Evolutionary conservation across 2,888 invertebrate genomes (phyloP), one percentile per base, ranked within the genome.

Genomic region (Dolomedes plantarius): DNA sequence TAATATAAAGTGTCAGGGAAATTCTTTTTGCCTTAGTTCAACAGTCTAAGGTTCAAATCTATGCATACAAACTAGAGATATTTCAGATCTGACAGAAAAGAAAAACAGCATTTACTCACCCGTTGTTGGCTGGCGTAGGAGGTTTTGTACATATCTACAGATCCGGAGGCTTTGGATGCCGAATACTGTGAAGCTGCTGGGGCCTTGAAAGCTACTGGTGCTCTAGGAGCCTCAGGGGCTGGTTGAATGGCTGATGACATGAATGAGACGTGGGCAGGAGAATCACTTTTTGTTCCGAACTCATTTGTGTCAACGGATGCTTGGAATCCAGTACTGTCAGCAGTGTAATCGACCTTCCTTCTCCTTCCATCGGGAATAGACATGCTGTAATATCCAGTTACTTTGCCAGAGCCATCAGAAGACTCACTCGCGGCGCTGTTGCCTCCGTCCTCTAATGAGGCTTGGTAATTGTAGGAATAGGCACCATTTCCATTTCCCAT

Each of bases 281-380:
- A 71, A 16, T 80, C 79, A 29, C 75, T 79, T 68, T 85, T 78
- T 29, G 87, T 87, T 13, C 87, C 87, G 23, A 73, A 73, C 64
- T 87, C 87, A 41, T 83, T 87, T 28, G 87, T 87, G 32, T 87
- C 50, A n/a, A 87, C 74, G 28, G 69, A 46, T 46, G 87, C 87
- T 19, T 79, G 50, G 72, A 87, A 87, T 28, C 87, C 87, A 1
- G 31, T 64, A 1, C 71, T 67, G 19, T 75, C 87, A 1, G 87
- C 87, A 11, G 56, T 64, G 65, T 91, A 88, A 89, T 90, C 79
- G 89, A 90, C 46, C 85, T 86, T 76, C 23, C 88, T 65, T 19
- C 68, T 27, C 19, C 86, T 27, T 0, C 88, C 86, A 23, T 88
- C 88, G 5, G 50, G 36, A 0, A 13, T 62, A 2, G 46, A 29